Conservation (phyloP, 2,888 invertebrate genomes). For the Odontothrips loti region DNA sequence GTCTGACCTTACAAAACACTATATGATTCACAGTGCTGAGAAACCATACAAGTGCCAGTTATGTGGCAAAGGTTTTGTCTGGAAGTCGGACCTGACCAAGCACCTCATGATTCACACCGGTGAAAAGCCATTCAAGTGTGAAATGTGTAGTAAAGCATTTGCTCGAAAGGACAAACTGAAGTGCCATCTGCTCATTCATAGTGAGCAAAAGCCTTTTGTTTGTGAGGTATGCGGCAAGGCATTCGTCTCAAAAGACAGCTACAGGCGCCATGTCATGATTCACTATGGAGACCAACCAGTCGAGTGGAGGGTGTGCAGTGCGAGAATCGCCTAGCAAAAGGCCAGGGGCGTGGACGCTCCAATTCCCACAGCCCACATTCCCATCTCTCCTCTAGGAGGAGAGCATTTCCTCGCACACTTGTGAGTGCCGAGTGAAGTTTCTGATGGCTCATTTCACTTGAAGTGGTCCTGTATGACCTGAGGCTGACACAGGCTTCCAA, state of each 20-base stretch:
- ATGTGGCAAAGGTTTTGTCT: constrained; percentile 16
- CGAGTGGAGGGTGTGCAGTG: not conserved
- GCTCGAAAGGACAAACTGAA: constrained; percentile 9
- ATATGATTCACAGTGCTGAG: constrained; percentile 16
- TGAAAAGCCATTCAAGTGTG: constrained; percentile 6
- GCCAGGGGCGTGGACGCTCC: not conserved
- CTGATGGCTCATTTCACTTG: not conserved
- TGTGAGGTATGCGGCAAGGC: constrained; percentile 14
- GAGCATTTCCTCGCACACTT: constrained; percentile 11
- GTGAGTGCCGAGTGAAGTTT: not conserved
- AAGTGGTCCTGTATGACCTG: not conserved
- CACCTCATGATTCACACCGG: constrained; percentile 8
- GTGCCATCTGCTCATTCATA: constrained; percentile 6
- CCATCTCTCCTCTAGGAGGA: not conserved
- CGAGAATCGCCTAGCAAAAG: constrained; percentile 18
- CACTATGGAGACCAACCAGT: constrained; percentile 13
- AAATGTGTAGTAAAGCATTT: constrained; percentile 14
- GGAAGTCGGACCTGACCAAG: constrained; percentile 2
- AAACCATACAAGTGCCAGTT: constrained; percentile 14
- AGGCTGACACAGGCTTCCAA: not conserved
- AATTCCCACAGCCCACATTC: not conserved
- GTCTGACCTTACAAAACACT: constrained; percentile 1
- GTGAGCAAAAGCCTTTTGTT: constrained; percentile 3
- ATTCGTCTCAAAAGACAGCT: constrained; percentile 9
- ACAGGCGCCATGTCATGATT: constrained; percentile 2